Percentiles rank a stretch among this genome's conserved stretches.
Evolutionary conservation across 2,797 vertebrate species (phyloP).

Genomic region (Crenuchus spilurus): DNA sequence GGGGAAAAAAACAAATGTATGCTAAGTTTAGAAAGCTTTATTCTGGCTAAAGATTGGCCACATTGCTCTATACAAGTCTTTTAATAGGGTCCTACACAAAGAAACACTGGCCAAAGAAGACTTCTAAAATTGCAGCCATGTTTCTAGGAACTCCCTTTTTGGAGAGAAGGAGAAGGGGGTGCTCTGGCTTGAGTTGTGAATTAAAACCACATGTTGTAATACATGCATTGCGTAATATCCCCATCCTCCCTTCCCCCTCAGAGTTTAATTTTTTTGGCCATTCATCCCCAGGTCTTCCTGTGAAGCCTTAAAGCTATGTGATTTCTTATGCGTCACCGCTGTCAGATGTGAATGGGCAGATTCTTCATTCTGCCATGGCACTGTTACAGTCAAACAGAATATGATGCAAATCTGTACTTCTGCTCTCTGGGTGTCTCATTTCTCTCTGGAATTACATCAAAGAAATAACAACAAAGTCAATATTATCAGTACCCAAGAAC

Average conservation of each 20-base stretch:
- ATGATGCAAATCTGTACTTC: background rate
- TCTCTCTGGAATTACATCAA: background rate
- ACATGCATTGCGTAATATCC: slow-evolving; percentile 21
- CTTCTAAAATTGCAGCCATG: background rate
- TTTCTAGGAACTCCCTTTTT: background rate
- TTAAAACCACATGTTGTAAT: slow-evolving; percentile 38
- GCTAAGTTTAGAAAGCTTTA: background rate
- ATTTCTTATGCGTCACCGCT: too few species aligned
- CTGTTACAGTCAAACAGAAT: background rate
- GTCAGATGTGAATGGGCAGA: background rate
- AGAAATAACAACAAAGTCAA: background rate
- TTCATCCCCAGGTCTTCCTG: background rate
- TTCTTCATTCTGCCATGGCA: background rate
- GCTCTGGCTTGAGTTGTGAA: slow-evolving; percentile 9
- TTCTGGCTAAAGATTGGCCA: background rate
- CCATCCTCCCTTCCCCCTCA: background rate
- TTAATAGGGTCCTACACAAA: background rate
- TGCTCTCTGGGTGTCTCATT: background rate
- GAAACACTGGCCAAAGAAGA: background rate
- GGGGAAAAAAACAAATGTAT: background rate
- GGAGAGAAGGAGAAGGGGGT: background rate
- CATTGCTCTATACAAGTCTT: background rate
- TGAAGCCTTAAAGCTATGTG: background rate
- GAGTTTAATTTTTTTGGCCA: background rate
- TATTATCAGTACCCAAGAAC: background rate